phyloP scores from a whole-genome alignment of 2,797 vertebrate genomes.

The Myotis pilosus region DNA sequence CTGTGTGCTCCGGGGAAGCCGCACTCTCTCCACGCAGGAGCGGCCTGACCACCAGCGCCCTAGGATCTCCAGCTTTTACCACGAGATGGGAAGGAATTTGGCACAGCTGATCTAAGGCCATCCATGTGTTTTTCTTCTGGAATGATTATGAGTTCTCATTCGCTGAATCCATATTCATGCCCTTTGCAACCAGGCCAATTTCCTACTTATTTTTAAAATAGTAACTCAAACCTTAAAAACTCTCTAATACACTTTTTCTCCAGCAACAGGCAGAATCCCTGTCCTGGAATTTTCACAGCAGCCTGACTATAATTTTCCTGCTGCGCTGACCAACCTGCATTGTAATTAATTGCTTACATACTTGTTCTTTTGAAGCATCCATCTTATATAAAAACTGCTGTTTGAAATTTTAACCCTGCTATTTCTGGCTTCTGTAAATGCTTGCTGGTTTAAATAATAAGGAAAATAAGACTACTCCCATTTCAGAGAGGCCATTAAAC shows the following conservation, averaged over 20 bases:
- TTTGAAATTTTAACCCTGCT: too few species aligned
- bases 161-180: not conserved
- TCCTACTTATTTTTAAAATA: constrained; percentile 9
- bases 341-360: not conserved
- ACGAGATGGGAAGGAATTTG: not conserved
- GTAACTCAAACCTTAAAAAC: not conserved
- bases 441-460: too few species aligned
- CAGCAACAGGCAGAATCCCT: not conserved
- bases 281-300: not conserved
- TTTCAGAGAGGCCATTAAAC: too few species aligned
- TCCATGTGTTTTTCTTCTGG: not conserved
- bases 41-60: not conserved
- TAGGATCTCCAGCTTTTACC: not conserved
- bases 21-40: fast-evolving
- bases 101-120: not conserved
- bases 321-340: not conserved
- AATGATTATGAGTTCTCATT: not conserved
- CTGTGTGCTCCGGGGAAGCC: not conserved
- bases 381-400: too few species aligned
- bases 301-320: not conserved
- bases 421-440: too few species aligned
- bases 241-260: not conserved
- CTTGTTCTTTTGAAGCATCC: not conserved
- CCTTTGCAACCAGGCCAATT: not conserved
- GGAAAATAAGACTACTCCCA: too few species aligned